Percentiles rank a stretch among this genome's conserved stretches.
Conservation (phyloP, 2,888 invertebrate species). For the Cotesia congregata region DNA sequence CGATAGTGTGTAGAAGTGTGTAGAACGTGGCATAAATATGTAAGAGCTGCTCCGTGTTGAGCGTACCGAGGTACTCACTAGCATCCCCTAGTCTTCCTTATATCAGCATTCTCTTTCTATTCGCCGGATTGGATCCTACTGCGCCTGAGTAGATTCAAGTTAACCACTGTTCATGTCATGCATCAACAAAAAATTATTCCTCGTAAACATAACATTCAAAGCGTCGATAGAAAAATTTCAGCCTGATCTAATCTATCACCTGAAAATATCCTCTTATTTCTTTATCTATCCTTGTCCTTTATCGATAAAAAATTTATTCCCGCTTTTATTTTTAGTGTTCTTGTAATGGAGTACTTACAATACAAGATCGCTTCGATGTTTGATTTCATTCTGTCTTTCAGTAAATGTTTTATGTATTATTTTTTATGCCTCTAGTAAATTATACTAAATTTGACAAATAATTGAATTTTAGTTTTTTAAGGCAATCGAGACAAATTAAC, state of each 20-base stretch:
- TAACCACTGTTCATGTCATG: background rate
- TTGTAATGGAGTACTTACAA: no score
- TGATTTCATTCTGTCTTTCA: no score
- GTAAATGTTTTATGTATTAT: no score
- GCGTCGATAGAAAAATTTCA: conserved; percentile 1
- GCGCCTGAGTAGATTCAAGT: background rate
- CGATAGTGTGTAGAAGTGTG: conserved; percentile 53
- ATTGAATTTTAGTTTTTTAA: no score
- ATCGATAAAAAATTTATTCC: conserved; percentile 6
- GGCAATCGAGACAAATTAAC: no score
- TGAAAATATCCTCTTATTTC: conserved; percentile 2
- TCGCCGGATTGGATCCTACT: conserved; percentile 40
- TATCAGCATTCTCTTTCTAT: conserved; percentile 48
- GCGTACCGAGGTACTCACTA: background rate
- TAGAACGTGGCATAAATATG: conserved; percentile 69
- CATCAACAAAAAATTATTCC: conserved; percentile 41
- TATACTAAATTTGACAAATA: no score
- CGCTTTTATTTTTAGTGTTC: no score
- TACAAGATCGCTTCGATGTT: no score
- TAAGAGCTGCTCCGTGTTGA: conserved; percentile 58
- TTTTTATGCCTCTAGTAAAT: no score
- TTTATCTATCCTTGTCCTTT: background rate
- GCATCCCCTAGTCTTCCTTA: background rate
- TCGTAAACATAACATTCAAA: conserved; percentile 21
- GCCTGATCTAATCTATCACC: background rate